A percentile compares a stretch with the other conserved stretches of the same genome.
Conservation (phyloP, 2,888 invertebrate species). For the Cotesia congregata region DNA sequence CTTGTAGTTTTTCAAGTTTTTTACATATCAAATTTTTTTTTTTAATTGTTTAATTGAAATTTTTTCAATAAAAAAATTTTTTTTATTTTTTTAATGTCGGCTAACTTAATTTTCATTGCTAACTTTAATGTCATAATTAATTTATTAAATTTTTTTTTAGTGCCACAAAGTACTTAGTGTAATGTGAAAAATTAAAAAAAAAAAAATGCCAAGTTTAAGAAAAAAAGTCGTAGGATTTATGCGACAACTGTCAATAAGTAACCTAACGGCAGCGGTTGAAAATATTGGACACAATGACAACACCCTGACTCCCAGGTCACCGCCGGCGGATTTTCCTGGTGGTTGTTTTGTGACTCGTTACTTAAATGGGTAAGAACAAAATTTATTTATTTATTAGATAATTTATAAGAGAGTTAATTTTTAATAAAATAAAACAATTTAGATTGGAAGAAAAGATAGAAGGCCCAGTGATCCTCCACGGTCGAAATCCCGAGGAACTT, state of each 20-base stretch:
- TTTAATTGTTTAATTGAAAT: no score
- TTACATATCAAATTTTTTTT: no score
- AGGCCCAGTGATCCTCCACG: constrained; percentile 78
- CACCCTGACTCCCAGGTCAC: constrained; percentile 73
- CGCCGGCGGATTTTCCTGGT: constrained; percentile 66
- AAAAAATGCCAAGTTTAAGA: constrained; percentile 78
- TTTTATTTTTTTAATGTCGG: no score
- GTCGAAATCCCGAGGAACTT: constrained; percentile 81
- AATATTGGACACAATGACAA: constrained; percentile 62
- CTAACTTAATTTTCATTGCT: no score
- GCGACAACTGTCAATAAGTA: constrained; percentile 77
- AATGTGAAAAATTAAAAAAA: neutral
- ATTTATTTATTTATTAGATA: neutral
- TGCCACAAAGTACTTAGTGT: neutral
- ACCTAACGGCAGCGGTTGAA: constrained; percentile 63
- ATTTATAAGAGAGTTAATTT: neutral
- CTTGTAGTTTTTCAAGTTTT: no score
- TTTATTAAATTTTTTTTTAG: neutral
- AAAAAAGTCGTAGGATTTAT: constrained; percentile 82
- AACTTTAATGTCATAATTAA: no score
- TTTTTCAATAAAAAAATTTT: no score
- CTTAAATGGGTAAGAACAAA: constrained; percentile 75
- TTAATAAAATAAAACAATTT: constrained; percentile 9
- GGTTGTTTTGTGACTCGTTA: constrained; percentile 81
- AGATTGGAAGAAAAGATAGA: constrained; percentile 67